Conservation (phyloP, 2,888 invertebrate genomes). For the Kryphioiulus occultus region DNA sequence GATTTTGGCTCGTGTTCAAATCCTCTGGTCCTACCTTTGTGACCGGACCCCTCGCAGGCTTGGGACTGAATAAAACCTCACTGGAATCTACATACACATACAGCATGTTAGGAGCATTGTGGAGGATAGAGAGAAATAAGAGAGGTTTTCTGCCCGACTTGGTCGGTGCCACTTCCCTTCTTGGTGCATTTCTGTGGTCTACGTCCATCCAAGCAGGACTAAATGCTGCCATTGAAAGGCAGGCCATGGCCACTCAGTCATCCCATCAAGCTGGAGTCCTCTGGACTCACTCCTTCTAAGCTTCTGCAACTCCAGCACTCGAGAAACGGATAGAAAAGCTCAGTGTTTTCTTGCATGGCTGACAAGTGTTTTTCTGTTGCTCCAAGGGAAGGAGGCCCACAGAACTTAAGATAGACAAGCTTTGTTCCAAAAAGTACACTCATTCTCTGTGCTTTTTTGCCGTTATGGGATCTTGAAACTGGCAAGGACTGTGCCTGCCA, state of each 20-base stretch:
- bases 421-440: slow-evolving; percentile 31
- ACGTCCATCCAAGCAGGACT: slow-evolving; percentile 25
- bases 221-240: slow-evolving; percentile 20
- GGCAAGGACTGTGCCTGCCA: background rate
- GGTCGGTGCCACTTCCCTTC: background rate
- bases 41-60: background rate
- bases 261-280: background rate
- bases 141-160: slow-evolving; percentile 30
- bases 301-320: background rate
- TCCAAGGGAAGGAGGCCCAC: slow-evolving; percentile 30
- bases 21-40: background rate
- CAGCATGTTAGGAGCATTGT: background rate
- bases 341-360: slow-evolving; percentile 3
- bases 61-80: background rate
- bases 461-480: slow-evolving; percentile 9
- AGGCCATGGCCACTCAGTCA: slow-evolving; percentile 1
- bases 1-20: background rate
- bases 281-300: slow-evolving; percentile 30
- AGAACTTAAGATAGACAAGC: background rate
- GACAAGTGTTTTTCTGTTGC: slow-evolving; percentile 31
- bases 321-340: background rate
- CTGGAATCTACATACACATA: background rate
- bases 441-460: background rate
- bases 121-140: slow-evolving; percentile 11
- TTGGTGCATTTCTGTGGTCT: background rate